Conservation (phyloP, 2,888 invertebrate species). For the Odontocerum albicorne region DNA sequence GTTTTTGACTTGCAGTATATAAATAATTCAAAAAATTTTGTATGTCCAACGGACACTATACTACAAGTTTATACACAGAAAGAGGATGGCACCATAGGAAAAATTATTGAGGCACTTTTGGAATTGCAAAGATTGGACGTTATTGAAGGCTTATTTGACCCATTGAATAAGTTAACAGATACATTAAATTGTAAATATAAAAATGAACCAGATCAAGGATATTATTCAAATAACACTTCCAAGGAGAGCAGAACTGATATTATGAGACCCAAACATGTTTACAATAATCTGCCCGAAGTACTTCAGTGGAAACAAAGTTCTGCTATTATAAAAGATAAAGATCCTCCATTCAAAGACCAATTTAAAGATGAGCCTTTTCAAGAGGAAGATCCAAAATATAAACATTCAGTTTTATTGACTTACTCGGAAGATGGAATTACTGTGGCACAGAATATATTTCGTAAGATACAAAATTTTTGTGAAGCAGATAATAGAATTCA, state of each 20-base stretch:
- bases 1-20: constrained; percentile 58
- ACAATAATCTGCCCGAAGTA: constrained; percentile 49
- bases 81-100: constrained; percentile 57
- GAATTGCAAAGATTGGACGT: constrained; percentile 57
- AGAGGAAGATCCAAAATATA: neutral
- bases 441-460: constrained; percentile 54
- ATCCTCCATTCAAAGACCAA: constrained; percentile 2
- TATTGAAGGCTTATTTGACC: constrained; percentile 52
- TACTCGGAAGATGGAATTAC: constrained; percentile 57
- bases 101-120: constrained; percentile 52
- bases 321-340: neutral
- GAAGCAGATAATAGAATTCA: constrained; percentile 39
- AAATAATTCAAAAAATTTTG: constrained; percentile 55
- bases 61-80: constrained; percentile 56
- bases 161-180: constrained; percentile 39
- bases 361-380: constrained; percentile 1
- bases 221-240: constrained; percentile 47
- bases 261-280: constrained; percentile 44
- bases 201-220: constrained; percentile 44
- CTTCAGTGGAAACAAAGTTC: constrained; percentile 38
- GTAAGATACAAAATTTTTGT: constrained; percentile 47
- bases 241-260: constrained; percentile 49
- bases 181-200: constrained; percentile 45
- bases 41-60: constrained; percentile 55
- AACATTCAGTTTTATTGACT: constrained; percentile 51